Conservation (phyloP, 2,113 vertebrate genomes). For the Coryphaenoides rupestris region DNA sequence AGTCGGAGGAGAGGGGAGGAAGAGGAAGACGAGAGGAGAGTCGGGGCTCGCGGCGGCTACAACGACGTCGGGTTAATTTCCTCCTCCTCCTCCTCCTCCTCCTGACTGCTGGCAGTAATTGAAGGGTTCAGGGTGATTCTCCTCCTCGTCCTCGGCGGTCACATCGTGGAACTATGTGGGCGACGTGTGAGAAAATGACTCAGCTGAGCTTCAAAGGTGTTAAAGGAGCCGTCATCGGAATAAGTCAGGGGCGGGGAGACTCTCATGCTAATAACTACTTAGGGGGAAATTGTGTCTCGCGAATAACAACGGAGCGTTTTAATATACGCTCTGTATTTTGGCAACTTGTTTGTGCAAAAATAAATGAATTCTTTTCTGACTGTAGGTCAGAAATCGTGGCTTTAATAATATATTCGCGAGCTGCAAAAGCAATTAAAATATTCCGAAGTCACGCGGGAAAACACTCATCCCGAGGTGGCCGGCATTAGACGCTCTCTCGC, state of each 20-base stretch:
- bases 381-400: too few relatives aligned
- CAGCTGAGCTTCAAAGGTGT: constrained; percentile 20
- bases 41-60: too few relatives aligned
- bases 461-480: constrained; percentile 4
- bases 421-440: too few relatives aligned
- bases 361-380: too few relatives aligned
- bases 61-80: constrained; percentile 30
- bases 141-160: background rate
- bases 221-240: background rate
- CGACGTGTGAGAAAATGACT: constrained; percentile 23
- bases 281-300: too few relatives aligned
- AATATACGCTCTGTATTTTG: too few relatives aligned
- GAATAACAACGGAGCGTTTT: too few relatives aligned
- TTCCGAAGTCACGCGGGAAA: background rate
- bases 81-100: constrained; percentile 26
- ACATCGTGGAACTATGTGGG: constrained; percentile 12
- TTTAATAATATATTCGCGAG: too few relatives aligned
- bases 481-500: too few relatives aligned
- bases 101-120: constrained; percentile 43
- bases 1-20: too few relatives aligned
- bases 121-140: constrained; percentile 22
- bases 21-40: too few relatives aligned
- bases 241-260: background rate
- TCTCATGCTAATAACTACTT: too few relatives aligned
- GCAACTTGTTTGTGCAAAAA: background rate